Conservation (phyloP, 2,797 vertebrate genomes). For the Pelobates cultripes region DNA sequence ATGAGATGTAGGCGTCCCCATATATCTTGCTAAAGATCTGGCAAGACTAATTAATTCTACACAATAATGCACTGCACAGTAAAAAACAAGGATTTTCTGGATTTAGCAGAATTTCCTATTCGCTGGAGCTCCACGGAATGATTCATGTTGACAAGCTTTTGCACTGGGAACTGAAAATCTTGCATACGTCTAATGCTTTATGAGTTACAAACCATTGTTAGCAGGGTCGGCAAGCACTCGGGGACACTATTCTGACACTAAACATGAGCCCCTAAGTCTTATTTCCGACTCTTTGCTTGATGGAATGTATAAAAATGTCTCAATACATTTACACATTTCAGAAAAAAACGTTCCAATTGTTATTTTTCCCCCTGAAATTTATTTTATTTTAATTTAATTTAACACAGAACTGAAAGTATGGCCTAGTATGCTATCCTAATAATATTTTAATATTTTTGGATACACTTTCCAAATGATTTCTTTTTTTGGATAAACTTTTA, state of each 20-base stretch:
- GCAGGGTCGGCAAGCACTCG: background rate
- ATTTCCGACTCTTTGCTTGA: no score
- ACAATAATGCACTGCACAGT: conserved; percentile 11
- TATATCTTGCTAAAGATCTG: conserved; percentile 33
- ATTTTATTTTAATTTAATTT: no score
- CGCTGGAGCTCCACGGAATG: background rate
- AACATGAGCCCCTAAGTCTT: background rate
- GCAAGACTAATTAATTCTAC: conserved; percentile 40
- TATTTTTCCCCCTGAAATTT: no score
- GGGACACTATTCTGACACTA: background rate
- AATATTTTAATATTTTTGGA: no score
- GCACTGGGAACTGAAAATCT: background rate
- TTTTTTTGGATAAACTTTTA: no score
- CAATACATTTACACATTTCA: no score
- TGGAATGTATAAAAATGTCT: no score
- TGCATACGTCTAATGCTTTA: background rate
- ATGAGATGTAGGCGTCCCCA: background rate
- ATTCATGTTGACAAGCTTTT: conserved; percentile 25
- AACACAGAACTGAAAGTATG: no score
- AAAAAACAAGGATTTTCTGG: conserved; percentile 44
- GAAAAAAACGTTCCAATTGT: no score
- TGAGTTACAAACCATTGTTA: background rate
- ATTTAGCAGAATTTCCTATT: conserved; percentile 14
- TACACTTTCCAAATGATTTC: no score
- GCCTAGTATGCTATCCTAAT: no score